Evolutionary conservation across 2,888 invertebrate species (phyloP).

Genomic region (Lycaena phlaeas): DNA sequence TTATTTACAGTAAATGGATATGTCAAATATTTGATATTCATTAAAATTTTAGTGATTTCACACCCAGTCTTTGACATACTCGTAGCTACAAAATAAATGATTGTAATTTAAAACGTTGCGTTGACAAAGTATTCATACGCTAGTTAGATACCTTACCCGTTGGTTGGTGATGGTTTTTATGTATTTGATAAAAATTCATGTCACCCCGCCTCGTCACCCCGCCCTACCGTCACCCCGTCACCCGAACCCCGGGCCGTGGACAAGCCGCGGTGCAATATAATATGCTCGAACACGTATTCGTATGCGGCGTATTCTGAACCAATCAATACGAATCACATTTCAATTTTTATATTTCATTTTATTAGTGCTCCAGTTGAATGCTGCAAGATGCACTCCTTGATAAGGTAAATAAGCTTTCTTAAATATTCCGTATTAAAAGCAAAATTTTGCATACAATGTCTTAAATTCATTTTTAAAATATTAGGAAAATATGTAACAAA

Average conservation of each 20-base stretch:
- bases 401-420: neutral
- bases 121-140: neutral
- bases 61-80: too few species aligned
- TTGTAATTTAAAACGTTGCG: too few species aligned
- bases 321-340: slow-evolving; percentile 11
- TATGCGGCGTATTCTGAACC: slow-evolving; percentile 5
- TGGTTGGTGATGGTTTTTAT: neutral
- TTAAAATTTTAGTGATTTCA: too few species aligned
- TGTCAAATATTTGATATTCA: too few species aligned
- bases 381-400: neutral
- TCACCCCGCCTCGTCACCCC: neutral
- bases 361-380: slow-evolving; percentile 8
- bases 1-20: too few species aligned
- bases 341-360: slow-evolving; percentile 10
- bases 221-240: neutral
- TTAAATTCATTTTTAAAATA: too few species aligned
- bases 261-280: neutral
- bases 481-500: too few species aligned
- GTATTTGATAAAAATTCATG: neutral
- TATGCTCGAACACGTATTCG: slow-evolving; percentile 4
- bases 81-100: too few species aligned
- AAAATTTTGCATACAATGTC: neutral
- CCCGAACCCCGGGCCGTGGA: neutral
- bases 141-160: neutral
- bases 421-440: slow-evolving; percentile 1